Evolutionary conservation across 37 sponge, comb jelly and placozoan species (phyloP), one percentile per base, ranked within the genome.

Genomic region (Crambe crambe): DNA sequence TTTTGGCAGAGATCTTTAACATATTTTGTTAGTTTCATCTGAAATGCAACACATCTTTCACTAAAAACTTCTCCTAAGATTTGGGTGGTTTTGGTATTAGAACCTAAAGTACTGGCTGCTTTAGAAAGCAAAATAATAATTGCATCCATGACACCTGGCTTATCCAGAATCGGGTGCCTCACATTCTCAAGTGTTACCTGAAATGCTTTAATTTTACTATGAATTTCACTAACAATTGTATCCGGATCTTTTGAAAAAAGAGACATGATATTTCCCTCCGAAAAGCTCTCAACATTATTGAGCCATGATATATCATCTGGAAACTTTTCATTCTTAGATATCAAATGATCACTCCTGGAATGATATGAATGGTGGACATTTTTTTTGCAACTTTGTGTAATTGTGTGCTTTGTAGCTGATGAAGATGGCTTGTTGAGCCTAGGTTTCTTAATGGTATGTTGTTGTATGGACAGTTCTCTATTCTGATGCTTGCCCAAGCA

Each of bases 61-160:
- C 81, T 90, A 18, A 90, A 47, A 2, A 70, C 56, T 42, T 90
- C 90, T 23, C 81, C 90, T 25, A 90, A 9, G n/a, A 90, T 76
- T 32, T 21, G 26, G 42, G 38, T 63, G 39, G 90, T 29, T 29
- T 65, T 0, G 34, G 37, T 22, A n/a, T 31, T 22, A 66, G 47
- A 40, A 56, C 35, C 6, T 47, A 6, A 37, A 43, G 21, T 32
- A 3, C 21, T 22, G 37, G 69, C 22, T 21, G 68, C 69, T 39
- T 80, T 80, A 26, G 36, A n/a, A 39, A 80, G 59, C 31, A 80
- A 34, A 41, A 27, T 21, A 41, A 80, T 12, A 29, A 80, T 4
- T 25, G 27, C 39, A 37, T 54, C 60, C 1, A 80, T 3, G 1
- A 8, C 21, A 30, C 35, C 30, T 65, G 3, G 25, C 12, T 34